Evolutionary conservation across 1,140 invertebrate species (phyloP), one percentile per base, ranked within the genome.

Genomic region (Anastrepha obliqua): DNA sequence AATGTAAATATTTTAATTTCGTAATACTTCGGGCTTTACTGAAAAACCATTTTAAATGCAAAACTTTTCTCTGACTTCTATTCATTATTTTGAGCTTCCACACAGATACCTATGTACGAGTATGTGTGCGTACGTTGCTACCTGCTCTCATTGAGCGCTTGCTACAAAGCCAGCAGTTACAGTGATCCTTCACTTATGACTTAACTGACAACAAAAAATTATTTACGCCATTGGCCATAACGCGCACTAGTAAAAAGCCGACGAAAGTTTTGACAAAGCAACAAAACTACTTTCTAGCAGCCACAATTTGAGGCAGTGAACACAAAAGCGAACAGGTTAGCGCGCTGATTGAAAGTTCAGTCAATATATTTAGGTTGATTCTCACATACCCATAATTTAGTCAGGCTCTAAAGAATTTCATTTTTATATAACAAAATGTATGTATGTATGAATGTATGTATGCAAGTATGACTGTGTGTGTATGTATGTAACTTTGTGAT

Each of bases 1-100:
- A 81, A 81, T 81, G 44, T 42, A 20, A 81, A 81, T 81, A 81
- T 58, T 58, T 81, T 51, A 51, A 55, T 81, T 81, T 81, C 74
- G n/a, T 58, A 55, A 11, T n/a, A 55, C 74, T 81, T 29, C n/a
- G 51, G 47, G 74, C 74, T 3, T 3, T 11, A n/a, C 3, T 51
- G 7, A 55, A 81, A 81, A 81, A 29, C 47, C 11, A 17, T 47
- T 55, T 9, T 55, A 78, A 78, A 78, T 51, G 51, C n/a, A 29
- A 81, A 81, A 11, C 9, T 47, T 3, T 51, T 55, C 17, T 6
- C 7, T 47, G 4, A 15, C 42, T 4, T 67, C n/a, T 39, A 0
- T 62, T 62, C 60, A 62, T 13, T 29, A 29, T 29, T 29, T 29
- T 29, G 29, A 55, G 51, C 51, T 55, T 8, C 60, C 1, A 62